These are phyloP conservation scores for Tethea ocularis DNA, from an alignment of 2,888 invertebrate genomes.

Conservation along the genomic window DNA sequence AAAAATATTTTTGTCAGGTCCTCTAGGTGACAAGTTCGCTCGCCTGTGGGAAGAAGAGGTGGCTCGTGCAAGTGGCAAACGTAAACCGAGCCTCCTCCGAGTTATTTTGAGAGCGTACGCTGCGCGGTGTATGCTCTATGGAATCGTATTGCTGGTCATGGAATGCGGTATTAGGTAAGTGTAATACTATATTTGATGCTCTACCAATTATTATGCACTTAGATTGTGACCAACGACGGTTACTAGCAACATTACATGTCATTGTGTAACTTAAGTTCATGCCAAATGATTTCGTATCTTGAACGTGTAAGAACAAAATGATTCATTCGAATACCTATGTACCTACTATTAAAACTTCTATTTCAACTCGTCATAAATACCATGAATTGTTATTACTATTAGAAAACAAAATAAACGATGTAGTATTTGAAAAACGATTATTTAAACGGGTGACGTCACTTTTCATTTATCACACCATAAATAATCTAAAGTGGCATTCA, in stretches of 20 bases:
- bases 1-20: slow-evolving; percentile 47
- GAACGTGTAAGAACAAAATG: too few relatives aligned
- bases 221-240: neutral
- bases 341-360: too few relatives aligned
- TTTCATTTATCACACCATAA: too few relatives aligned
- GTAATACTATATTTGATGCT: slow-evolving; percentile 9
- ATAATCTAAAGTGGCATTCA: too few relatives aligned
- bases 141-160: slow-evolving; percentile 82
- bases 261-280: neutral
- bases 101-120: slow-evolving; percentile 86
- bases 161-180: slow-evolving; percentile 85
- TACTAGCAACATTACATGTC: too few relatives aligned
- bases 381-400: too few relatives aligned
- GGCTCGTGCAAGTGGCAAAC: slow-evolving; percentile 63
- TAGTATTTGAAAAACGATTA: too few relatives aligned
- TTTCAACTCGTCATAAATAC: too few relatives aligned
- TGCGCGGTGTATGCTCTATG: slow-evolving; percentile 81
- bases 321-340: too few relatives aligned
- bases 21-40: slow-evolving; percentile 77
- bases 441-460: too few relatives aligned
- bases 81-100: slow-evolving; percentile 81
- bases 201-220: slow-evolving; percentile 17
- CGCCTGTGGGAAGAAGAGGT: slow-evolving; percentile 82
- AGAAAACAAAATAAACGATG: too few relatives aligned
- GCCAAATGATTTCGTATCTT: too few relatives aligned